Evolutionary conservation across 1,140 invertebrate genomes (phyloP), one percentile per base, ranked within the genome.

Genomic region (Coptotermes formosanus): DNA sequence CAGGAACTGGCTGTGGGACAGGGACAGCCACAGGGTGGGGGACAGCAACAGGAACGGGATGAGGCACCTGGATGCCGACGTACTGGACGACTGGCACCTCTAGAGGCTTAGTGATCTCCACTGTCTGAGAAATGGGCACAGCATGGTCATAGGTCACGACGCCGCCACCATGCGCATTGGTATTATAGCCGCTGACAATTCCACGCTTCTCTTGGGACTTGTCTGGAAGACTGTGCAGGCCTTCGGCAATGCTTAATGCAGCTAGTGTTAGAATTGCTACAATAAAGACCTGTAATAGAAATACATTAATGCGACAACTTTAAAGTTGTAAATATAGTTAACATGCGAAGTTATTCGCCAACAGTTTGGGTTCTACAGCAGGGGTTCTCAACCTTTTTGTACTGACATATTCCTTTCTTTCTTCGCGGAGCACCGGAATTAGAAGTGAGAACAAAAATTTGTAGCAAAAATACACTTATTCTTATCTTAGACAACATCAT

Each of bases 31-130:
- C 32, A 14, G 85, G 85, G 12, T 85, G 85, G 2, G 85, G 85
- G n/a, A 86, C 75, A 12, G 7, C 19, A 25, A 86, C 52, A 14
- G 32, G 81, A 12, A 82, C 75, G 6, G 75, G 85, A 64, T 82
- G 85, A 11, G 64, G 69, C n/a, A 86, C 82, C 0, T 86, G 85
- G 19, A 86, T 81, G 82, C 85, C 85, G 43, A 86, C 38, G 81
- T 82, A 86, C 85, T 83, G 55, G 38, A 86, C 43, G n/a, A 86
- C 81, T 7, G 85, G 85, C 16, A 86, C 82, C 2, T 43, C 9
- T 16, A 86, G 82, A 14, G 81, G 86, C 32, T 84, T 86, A 52
- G 52, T 86, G 82, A 86, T 52, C 48, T 86, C 86, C 55, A 86
- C 82, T n/a, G 86, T 86, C 44, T 86, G 81, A n/a, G 82, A 45